A percentile compares a stretch with the other conserved stretches of the same genome.
Evolutionary conservation across 2,888 invertebrate species (phyloP).

Genomic region (Timema podura): DNA sequence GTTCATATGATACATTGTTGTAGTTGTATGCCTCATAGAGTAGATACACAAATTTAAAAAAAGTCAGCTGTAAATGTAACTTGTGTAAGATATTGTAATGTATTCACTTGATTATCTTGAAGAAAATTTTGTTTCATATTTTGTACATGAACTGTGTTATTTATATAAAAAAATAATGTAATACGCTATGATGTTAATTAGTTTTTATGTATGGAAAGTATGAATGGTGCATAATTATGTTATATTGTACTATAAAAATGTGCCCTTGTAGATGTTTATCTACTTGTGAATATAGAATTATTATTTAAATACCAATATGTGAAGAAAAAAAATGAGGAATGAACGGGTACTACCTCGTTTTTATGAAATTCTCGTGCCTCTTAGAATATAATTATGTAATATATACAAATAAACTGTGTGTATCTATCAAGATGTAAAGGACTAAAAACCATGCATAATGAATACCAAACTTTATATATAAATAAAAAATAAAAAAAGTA

Average conservation of each 20-base stretch:
- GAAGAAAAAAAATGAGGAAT: background rate
- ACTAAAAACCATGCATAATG: background rate
- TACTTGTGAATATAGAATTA: too few species aligned
- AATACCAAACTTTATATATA: constrained; percentile 17
- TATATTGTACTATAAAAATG: background rate
- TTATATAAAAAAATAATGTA: background rate
- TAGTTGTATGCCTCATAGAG: too few species aligned
- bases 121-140: constrained; percentile 3
- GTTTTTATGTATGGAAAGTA: too few species aligned
- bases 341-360: constrained; percentile 25
- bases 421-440: background rate
- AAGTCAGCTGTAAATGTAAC: constrained; percentile 10
- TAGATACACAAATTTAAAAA: constrained; percentile 7
- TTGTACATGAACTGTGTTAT: constrained; percentile 15
- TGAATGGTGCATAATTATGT: constrained; percentile 2
- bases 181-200: too few species aligned
- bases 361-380: constrained; percentile 21
- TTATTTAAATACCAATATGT: background rate
- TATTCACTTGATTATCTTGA: constrained; percentile 14
- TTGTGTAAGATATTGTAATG: constrained; percentile 15
- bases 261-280: too few species aligned
- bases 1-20: constrained; percentile 16
- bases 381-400: constrained; percentile 14
- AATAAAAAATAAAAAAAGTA: constrained; percentile 14
- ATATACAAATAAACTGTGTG: background rate